phyloP scores from a whole-genome alignment of 1,140 invertebrate genomes.

The Chymomyza costata region DNA sequence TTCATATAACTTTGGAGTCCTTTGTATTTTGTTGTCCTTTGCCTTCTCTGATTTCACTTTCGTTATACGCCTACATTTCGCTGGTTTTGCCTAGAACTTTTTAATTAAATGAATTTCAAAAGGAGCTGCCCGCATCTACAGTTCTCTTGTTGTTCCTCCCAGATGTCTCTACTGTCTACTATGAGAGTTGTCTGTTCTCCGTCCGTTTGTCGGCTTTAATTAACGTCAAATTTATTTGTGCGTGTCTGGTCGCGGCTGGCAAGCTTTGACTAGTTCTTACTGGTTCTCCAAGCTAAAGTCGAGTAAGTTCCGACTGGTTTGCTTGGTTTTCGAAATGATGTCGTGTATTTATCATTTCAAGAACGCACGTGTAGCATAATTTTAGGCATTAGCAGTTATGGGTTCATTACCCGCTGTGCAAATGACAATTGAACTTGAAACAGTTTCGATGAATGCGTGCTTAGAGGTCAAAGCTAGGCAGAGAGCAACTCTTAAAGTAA shows the following conservation, averaged over 20 bases:
- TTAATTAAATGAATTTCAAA: constrained; percentile 61
- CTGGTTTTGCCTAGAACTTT: constrained; percentile 26
- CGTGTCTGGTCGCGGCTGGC: too few species aligned
- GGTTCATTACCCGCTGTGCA: constrained; percentile 62
- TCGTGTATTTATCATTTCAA: constrained; percentile 5
- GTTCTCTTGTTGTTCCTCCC: not conserved
- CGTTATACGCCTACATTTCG: constrained; percentile 35
- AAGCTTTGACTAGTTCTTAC: not conserved
- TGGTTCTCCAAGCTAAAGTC: not conserved
- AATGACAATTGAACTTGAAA: constrained; percentile 36
- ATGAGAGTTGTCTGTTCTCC: not conserved
- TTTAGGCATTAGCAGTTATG: constrained; percentile 48
- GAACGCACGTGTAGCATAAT: constrained; percentile 61
- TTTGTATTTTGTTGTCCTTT: constrained; percentile 27
- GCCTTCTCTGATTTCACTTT: constrained; percentile 12
- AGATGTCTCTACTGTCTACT: not conserved
- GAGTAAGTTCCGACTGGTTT: not conserved
- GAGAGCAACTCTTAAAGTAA: too few species aligned
- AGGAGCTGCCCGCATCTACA: constrained; percentile 3
- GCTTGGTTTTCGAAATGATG: constrained; percentile 34
- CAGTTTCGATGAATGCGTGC: constrained; percentile 3
- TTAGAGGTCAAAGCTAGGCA: constrained; percentile 16
- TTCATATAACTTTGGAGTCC: constrained; percentile 24
- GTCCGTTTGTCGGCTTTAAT: constrained; percentile 50
- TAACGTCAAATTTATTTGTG: constrained; percentile 64